Evolutionary conservation across 1,140 invertebrate species (phyloP).

Genomic region (Agrilus planipennis): DNA sequence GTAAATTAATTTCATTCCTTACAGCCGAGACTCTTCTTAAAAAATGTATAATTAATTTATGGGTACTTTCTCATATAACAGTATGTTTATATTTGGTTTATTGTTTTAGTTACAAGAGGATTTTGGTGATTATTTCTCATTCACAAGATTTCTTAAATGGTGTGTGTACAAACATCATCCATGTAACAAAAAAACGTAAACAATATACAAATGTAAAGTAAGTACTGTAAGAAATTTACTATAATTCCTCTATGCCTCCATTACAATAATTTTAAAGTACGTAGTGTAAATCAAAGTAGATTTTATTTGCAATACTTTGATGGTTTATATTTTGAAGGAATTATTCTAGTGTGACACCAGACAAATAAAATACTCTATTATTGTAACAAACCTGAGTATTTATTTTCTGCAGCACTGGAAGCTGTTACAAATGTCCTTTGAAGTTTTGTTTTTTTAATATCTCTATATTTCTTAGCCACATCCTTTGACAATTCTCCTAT

Average conservation of each 20-base stretch:
- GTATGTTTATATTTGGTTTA: too few relatives aligned
- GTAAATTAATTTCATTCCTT: too few relatives aligned
- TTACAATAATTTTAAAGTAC: too few relatives aligned
- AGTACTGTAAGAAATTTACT: too few relatives aligned
- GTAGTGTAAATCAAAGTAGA: too few relatives aligned
- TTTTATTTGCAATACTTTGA: too few relatives aligned
- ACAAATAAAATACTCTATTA: too few relatives aligned
- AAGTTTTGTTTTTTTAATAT: constrained; percentile 42
- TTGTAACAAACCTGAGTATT: constrained; percentile 27
- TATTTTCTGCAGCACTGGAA: constrained; percentile 46
- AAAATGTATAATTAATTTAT: not conserved
- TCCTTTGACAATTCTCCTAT: constrained; percentile 61
- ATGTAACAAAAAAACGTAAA: constrained; percentile 88
- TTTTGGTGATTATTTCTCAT: constrained; percentile 97
- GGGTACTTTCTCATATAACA: not conserved
- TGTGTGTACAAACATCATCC: constrained; percentile 97
- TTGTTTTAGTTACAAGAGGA: constrained; percentile 83
- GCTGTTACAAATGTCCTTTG: constrained; percentile 53
- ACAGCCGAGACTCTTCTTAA: not conserved
- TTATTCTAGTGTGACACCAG: too few relatives aligned
- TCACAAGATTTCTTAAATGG: constrained; percentile 99
- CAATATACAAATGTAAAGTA: too few relatives aligned
- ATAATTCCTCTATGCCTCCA: too few relatives aligned
- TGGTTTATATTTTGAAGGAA: too few relatives aligned
- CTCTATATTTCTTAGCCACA: constrained; percentile 42